Base-by-base conservation (phyloP, 2,888 invertebrate genomes). In the Cremastinae sp. region DNA sequence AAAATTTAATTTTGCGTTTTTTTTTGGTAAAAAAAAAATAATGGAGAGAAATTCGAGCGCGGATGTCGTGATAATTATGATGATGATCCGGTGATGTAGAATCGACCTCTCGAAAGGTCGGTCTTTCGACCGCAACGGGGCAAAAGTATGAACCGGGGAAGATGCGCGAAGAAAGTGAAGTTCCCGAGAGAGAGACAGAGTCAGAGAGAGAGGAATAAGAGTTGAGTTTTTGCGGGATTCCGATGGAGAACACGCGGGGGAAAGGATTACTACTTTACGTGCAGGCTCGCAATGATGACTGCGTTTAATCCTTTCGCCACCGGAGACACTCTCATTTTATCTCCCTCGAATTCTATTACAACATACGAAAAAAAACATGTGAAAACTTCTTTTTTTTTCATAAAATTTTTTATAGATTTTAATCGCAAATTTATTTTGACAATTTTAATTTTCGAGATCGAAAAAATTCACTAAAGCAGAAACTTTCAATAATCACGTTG, bases 31-130 rank as follows among this genome's bases (percentile, higher is more conserved):
- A 18, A 9, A 7, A 16, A 51, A 9, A 16, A 41, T n/a, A 41
- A 58, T 58, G 22, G 22, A 20, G 64, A 28, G n/a, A 51, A 51
- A 62, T 49, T 56, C 28, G 45, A 22, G 47, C 12, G 12, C 5
- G 12, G 49, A 51, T 20, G 18, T 49, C 51, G 51, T 12, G 49
- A 12, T n/a, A n/a, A 18, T 18, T 14, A 43, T 10, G 18, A 28
- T 10, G 9, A 49, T 16, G 12, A n/a, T 49, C 12, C 14, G 9
- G 2, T 10, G 43, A 16, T 8, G 16, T 56, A 28, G 20, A 41
- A 79, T 73, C 85, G 87, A 88, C 88, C 88, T 88, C 86, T 88
- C 64, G 81, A 83, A 86, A 85, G 88, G 88, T 88, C 86, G 83
- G 75, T 81, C 69, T 35, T 56, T 69, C 78, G 79, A 65, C 55